Conservation (phyloP, 2,888 invertebrate species). For the Drosophila anceps region DNA sequence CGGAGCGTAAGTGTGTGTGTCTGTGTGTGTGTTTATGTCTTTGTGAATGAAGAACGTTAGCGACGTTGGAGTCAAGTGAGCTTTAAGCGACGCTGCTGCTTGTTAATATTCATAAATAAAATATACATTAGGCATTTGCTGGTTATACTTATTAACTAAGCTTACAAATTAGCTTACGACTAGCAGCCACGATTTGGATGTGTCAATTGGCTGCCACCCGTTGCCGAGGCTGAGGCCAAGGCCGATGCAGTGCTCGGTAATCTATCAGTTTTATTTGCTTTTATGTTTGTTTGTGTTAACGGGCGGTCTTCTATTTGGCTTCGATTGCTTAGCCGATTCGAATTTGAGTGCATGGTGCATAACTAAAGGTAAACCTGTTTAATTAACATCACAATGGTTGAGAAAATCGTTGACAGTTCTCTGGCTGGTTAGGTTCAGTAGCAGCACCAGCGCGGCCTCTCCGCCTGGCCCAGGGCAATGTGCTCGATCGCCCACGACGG, state of each 20-base stretch:
- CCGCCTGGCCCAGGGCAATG: slow-evolving; percentile 89
- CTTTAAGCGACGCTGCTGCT: slow-evolving; percentile 52
- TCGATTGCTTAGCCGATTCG: slow-evolving; percentile 47
- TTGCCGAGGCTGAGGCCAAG: background rate
- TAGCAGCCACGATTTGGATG: slow-evolving; percentile 29
- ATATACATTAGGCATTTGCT: slow-evolving; percentile 60
- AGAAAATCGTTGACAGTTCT: slow-evolving; percentile 9
- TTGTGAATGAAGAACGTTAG: slow-evolving; percentile 1
- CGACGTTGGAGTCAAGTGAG: slow-evolving; percentile 51
- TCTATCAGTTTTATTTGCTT: slow-evolving; percentile 39
- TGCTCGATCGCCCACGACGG: slow-evolving; percentile 88
- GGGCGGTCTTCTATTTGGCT: slow-evolving; percentile 40
- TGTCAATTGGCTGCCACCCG: slow-evolving; percentile 6
- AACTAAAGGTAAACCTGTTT: slow-evolving; percentile 59
- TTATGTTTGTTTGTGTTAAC: slow-evolving; percentile 9
- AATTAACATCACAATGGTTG: slow-evolving; percentile 68
- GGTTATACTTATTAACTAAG: slow-evolving; percentile 38
- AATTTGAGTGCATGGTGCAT: slow-evolving; percentile 43
- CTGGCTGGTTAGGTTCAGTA: slow-evolving; percentile 76
- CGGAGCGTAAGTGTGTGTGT: background rate
- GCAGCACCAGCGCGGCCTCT: slow-evolving; percentile 88
- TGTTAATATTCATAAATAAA: slow-evolving; percentile 57
- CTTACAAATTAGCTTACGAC: slow-evolving; percentile 50
- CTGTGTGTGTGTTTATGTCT: background rate
- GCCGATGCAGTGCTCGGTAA: slow-evolving; percentile 11